These are phyloP conservation scores for Bruchidius siliquastri DNA, from an alignment of 2,888 invertebrate species.

Conservation along the genomic window DNA sequence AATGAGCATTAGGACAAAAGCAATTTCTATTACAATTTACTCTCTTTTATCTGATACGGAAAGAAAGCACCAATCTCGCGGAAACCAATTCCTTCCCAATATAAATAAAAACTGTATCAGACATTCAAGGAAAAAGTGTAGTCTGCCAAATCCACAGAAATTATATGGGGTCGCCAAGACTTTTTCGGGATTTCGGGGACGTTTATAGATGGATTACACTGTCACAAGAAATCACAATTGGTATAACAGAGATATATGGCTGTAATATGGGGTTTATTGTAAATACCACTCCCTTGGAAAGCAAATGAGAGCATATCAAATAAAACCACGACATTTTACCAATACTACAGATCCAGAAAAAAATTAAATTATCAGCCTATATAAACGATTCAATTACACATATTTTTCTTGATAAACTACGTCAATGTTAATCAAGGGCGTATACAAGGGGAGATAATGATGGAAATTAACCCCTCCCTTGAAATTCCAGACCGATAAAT, in stretches of 20 bases:
- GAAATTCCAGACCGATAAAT: too few species aligned
- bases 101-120: neutral
- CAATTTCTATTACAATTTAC: neutral
- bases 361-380: too few species aligned
- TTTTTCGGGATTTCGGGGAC: neutral
- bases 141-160: neutral
- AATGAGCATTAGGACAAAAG: neutral
- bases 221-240: neutral
- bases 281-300: neutral
- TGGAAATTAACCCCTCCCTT: too few species aligned
- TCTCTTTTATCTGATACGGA: neutral
- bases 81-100: neutral
- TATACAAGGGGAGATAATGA: too few species aligned
- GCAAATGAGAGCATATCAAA: neutral
- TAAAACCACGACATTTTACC: neutral
- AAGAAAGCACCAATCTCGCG: neutral
- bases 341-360: too few species aligned
- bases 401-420: too few species aligned
- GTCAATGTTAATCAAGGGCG: too few species aligned
- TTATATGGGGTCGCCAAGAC: neutral
- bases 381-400: too few species aligned
- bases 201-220: neutral
- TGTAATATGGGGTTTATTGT: neutral
- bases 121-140: neutral
- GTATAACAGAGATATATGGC: neutral